Evolutionary conservation across 2,888 invertebrate species (phyloP).

Genomic region (Pristionchus japonicus): DNA sequence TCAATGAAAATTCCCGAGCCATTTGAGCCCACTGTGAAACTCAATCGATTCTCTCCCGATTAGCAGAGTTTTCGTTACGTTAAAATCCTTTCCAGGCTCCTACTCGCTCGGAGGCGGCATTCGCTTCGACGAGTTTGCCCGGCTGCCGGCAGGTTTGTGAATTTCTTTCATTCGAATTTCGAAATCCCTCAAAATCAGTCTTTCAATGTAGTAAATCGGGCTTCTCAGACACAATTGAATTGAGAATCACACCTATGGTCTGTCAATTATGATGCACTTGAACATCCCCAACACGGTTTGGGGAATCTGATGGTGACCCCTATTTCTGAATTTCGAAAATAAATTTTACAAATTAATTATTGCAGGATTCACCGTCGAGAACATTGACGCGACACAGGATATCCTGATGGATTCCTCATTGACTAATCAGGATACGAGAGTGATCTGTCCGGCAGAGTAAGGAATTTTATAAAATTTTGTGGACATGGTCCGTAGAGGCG

Average conservation of each 20-base stretch:
- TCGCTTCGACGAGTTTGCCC: slow-evolving; percentile 79
- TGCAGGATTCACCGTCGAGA: slow-evolving; percentile 56
- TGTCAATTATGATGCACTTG: too few relatives aligned
- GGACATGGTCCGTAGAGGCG: too few relatives aligned
- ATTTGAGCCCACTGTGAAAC: not conserved
- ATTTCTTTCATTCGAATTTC: slow-evolving; percentile 71
- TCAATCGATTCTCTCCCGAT: not conserved
- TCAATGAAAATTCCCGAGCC: not conserved
- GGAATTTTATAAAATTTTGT: too few relatives aligned
- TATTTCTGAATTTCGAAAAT: too few relatives aligned
- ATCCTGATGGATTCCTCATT: not conserved
- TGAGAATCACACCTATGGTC: too few relatives aligned
- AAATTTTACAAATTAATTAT: not conserved
- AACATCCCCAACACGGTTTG: too few relatives aligned
- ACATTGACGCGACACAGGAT: slow-evolving; percentile 57
- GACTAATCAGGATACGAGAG: not conserved
- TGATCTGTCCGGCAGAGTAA: slow-evolving; percentile 55
- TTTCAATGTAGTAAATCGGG: slow-evolving; percentile 39
- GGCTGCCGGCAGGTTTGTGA: slow-evolving; percentile 78
- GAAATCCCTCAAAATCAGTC: slow-evolving; percentile 52
- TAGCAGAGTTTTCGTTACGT: too few relatives aligned
- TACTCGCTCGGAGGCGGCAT: slow-evolving; percentile 80
- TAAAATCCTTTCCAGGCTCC: slow-evolving; percentile 75
- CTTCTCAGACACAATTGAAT: too few relatives aligned
- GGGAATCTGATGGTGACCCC: too few relatives aligned